Evolutionary conservation across 2,797 vertebrate species (phyloP).

Genomic region (Mormyrus proboscirostris): DNA sequence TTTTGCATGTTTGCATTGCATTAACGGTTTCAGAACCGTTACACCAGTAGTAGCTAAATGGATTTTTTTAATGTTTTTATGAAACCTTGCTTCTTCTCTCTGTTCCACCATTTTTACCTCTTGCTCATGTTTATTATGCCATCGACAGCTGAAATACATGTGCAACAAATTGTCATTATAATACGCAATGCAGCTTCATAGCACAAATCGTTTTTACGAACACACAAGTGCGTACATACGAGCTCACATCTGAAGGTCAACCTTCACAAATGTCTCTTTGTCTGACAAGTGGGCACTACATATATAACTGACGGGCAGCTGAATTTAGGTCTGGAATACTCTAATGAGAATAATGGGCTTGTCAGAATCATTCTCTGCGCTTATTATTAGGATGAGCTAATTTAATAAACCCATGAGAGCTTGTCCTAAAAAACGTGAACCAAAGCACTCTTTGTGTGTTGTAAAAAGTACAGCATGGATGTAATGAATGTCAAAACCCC

Average conservation of each 20-base stretch:
- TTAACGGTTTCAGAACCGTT: neutral
- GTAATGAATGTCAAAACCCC: neutral
- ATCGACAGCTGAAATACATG: neutral
- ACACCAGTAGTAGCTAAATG: neutral
- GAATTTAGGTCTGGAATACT: constrained; percentile 18
- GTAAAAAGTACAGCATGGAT: neutral
- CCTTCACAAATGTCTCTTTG: neutral
- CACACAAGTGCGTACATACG: neutral
- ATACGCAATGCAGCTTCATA: neutral
- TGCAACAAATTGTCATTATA: neutral
- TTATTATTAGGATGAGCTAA: constrained; percentile 19
- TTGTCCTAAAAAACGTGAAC: constrained; percentile 15
- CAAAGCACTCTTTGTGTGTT: constrained; percentile 12
- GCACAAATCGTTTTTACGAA: neutral
- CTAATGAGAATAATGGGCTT: neutral
- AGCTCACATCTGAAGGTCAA: neutral
- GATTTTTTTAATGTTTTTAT: neutral
- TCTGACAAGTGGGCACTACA: neutral
- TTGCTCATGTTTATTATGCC: neutral
- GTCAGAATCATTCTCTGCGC: constrained; percentile 9
- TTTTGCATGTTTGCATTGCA: neutral
- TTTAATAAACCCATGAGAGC: constrained; percentile 18
- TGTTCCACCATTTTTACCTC: neutral
- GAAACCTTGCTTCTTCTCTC: neutral
- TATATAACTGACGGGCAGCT: neutral